Base-by-base conservation (phyloP, 2,113 vertebrate species). In the Oryzias melastigma region DNA sequence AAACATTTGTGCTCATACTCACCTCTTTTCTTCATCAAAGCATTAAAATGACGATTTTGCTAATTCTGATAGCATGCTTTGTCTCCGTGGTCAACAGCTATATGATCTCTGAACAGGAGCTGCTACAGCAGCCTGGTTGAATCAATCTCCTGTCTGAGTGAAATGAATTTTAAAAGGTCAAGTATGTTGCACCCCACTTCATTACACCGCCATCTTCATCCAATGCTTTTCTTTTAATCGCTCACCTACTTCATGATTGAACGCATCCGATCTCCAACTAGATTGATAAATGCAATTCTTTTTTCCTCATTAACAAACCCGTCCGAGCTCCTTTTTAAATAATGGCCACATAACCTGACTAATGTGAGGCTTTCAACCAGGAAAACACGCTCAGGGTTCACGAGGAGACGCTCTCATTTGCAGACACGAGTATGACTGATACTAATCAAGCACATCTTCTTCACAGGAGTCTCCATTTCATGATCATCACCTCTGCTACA, bases 401-500 rank as follows among this genome's bases (percentile, higher is more conserved):
- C 62, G 77, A 83, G 59, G 68, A 81, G 78, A 84, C 52, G 62
- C 78, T 59, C 69, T 75, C 53, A 84, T 86, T 82, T 72, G 24
- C 55, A 15, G 52, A 49, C 24, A 43, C 51, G 71, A 76, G 68
- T 73, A 81, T 88, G 86, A 91, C 86, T 82, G 74, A 91, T 88
- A 74, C 10, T 18, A 25, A 66, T 71, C 66, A 53, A 69, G 45
- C 62, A 71, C 19, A 53, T 75, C 65, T 71, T 73, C 73, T 82
- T 57, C 59, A 52, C 56, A 20, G 42, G 58, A 73, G 81, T 77
- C 77, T 73, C 67, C 79, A 72, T 68, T 57, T 74, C 50, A 65
- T 78, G 74, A 86, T 83, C 76, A 63, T 51, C 73, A 80, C 58
- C 68, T 70, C 71, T 73, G 65, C 55, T 77, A 65, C 62, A 65